Base-by-base conservation (phyloP, 2,113 vertebrate genomes). In the Hucho hucho region DNA sequence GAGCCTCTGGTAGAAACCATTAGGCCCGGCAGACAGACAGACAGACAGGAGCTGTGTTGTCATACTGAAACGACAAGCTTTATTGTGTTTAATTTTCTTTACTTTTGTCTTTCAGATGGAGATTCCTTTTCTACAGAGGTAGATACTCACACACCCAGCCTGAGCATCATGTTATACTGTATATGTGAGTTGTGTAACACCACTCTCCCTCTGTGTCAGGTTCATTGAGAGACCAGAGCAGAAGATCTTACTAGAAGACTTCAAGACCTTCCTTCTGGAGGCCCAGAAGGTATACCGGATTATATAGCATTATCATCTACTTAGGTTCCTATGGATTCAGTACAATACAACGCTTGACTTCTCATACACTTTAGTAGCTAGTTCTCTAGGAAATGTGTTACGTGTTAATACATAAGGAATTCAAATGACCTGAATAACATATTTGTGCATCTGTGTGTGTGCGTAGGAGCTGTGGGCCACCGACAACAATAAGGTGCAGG, bases 391-490 rank as follows among this genome's bases (percentile, higher is more conserved):
- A 28, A 29, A 22, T 20, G 14, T 22, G 49, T 53, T 53, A 53
- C 14, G 16, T 53, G 49, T 53, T 53, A 18, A 16, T 53, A 18
- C 49, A 53, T 16, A 53, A 53, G 49, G 16, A 18, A 4, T 18
- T 53, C 49, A 16, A 53, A 16, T 53, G 16, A 53, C 49, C 16
- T 53, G 49, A 53, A 53, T 5, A 4, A 11, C 26, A 3, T 7
- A 11, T 61, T 7, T 61, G 18, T 22, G 59, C 20, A 24, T 3
- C 18, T 76, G 49, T 53, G 18, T 79, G 67, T 86, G 18, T 75
- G 3, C 76, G 53, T 85, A 99, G 98, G 98, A 99, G 80, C 84
- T 93, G 72, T 99, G 98, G 97, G 96, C 96, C 74, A 87, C 95
- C 5, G 95, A 98, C 85, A 88, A 65, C 66, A 92, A 91, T 79